Conservation (phyloP, 2,113 vertebrate species). For the Lutjanus erythropterus region DNA sequence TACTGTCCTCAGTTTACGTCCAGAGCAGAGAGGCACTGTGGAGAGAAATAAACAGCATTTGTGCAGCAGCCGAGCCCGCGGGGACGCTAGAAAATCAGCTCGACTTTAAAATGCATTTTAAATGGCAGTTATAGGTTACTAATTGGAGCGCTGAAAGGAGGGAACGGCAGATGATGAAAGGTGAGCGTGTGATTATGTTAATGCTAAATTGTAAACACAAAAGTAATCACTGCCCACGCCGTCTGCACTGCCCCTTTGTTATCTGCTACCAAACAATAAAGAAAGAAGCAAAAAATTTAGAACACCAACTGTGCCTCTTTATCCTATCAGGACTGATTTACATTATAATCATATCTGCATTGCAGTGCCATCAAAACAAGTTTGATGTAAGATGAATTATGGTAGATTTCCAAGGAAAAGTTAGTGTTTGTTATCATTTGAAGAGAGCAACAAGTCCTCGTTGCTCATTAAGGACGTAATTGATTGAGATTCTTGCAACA, state of each 20-base stretch:
- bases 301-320: neutral
- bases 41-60: conserved; percentile 12
- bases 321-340: conserved; percentile 25
- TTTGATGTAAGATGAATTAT: neutral
- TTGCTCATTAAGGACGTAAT: too few relatives aligned
- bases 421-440: neutral
- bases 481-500: too few relatives aligned
- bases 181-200: conserved; percentile 41
- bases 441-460: too few relatives aligned
- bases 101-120: conserved; percentile 33
- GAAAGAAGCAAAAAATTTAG: neutral
- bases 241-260: neutral
- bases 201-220: conserved; percentile 43
- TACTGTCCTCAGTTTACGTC: too few relatives aligned
- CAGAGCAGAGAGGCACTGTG: conserved; percentile 1
- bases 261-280: conserved; percentile 32
- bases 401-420: neutral
- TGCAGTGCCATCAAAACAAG: neutral
- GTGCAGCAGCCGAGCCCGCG: conserved; percentile 1
- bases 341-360: conserved; percentile 5
- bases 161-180: conserved; percentile 21
- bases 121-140: conserved; percentile 39
- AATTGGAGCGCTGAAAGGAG: conserved; percentile 29
- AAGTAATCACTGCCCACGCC: conserved; percentile 43
- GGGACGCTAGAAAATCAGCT: conserved; percentile 33